These are phyloP conservation scores for Drosophila mayri DNA, from an alignment of 1,140 invertebrate genomes.

Conservation along the genomic window DNA sequence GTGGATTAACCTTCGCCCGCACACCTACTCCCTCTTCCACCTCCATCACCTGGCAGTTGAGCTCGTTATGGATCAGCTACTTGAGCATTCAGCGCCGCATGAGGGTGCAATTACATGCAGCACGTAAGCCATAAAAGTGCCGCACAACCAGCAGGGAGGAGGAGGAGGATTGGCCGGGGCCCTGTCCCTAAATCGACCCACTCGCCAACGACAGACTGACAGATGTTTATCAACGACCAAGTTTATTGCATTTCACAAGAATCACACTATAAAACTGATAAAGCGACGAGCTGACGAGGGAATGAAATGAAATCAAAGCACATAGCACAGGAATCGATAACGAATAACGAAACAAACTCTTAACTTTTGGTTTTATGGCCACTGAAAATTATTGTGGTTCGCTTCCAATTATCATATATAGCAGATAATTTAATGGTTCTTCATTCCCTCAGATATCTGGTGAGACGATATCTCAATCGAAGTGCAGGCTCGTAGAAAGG, in stretches of 20 bases:
- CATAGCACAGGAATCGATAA: conserved; percentile 33
- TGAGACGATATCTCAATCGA: conserved; percentile 2
- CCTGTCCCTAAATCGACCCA: conserved; percentile 19
- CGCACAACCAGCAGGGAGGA: background rate
- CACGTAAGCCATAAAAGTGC: conserved; percentile 69
- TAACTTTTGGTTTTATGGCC: conserved; percentile 35
- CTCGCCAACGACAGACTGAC: conserved; percentile 41
- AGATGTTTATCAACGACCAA: conserved; percentile 74
- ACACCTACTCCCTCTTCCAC: background rate
- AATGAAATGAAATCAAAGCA: conserved; percentile 39
- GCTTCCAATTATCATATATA: conserved; percentile 38
- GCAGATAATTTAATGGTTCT: conserved; percentile 32
- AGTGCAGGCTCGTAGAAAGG: conserved; percentile 39
- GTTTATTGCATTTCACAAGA: conserved; percentile 76
- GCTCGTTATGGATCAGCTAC: conserved; percentile 53
- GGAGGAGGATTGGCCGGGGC: no score
- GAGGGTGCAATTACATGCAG: conserved; percentile 66
- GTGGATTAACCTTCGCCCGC: conserved; percentile 18
- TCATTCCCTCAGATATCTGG: background rate
- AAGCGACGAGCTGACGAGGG: conserved; percentile 28
- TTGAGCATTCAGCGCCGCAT: conserved; percentile 51
- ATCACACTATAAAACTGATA: conserved; percentile 77
- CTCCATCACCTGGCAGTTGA: conserved; percentile 29
- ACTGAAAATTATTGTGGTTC: conserved; percentile 32
- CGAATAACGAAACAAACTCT: conserved; percentile 7